These are phyloP conservation scores for Ctenomys sociabilis DNA, from an alignment of 2,113 vertebrate genomes.

Conservation along the genomic window DNA sequence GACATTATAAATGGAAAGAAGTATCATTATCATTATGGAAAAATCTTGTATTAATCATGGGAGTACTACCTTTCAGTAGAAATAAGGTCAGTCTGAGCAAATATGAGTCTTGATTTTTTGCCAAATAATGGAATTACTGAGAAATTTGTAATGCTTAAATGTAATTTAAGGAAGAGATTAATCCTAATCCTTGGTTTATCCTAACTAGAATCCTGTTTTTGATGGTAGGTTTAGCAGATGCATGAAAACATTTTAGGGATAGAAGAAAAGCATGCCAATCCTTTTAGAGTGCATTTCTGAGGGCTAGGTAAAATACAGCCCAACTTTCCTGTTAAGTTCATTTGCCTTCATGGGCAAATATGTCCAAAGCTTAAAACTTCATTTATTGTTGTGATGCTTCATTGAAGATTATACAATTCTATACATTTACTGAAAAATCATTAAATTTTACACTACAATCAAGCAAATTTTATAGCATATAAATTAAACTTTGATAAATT, in stretches of 20 bases:
- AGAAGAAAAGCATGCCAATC: background rate
- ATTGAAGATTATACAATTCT: background rate
- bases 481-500: background rate
- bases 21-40: background rate
- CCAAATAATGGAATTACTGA: background rate
- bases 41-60: background rate
- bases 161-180: slow-evolving; percentile 8
- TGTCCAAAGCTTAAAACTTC: background rate
- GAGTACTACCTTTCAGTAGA: background rate
- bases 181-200: slow-evolving; percentile 20
- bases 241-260: background rate
- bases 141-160: background rate
- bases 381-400: background rate
- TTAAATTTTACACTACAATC: background rate
- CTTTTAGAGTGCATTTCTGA: background rate
- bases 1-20: background rate
- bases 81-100: background rate
- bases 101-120: slow-evolving; percentile 21
- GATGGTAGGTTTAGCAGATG: slow-evolving; percentile 18
- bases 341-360: background rate
- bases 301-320: too few relatives aligned
- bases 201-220: background rate
- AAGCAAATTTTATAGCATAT: background rate
- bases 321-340: background rate
- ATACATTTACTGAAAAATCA: background rate